Evolutionary conservation across 2,888 invertebrate species (phyloP).

Genomic region (Fragum whitleyi): DNA sequence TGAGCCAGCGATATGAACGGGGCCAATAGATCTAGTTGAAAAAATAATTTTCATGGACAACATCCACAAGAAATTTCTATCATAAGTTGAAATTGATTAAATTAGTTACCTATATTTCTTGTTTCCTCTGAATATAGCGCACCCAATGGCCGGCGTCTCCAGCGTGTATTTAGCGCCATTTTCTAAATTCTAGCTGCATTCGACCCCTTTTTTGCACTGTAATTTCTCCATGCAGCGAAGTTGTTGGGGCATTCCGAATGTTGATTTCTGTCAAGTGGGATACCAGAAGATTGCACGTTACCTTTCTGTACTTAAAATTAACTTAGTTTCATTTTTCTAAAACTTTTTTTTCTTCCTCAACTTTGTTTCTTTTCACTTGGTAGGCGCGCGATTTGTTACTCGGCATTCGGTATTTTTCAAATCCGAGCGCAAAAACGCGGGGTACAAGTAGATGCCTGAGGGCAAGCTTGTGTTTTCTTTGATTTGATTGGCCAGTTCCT

Average conservation of each 20-base stretch:
- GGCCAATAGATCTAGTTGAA: no score
- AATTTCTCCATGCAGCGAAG: background rate
- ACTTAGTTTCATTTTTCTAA: background rate
- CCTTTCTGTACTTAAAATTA: background rate
- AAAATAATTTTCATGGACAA: no score
- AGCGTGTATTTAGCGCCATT: constrained; percentile 43
- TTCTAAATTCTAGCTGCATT: background rate
- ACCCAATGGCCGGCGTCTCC: constrained; percentile 33
- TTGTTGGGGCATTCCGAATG: background rate
- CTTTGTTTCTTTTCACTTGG: background rate
- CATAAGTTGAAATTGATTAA: no score
- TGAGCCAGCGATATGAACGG: no score
- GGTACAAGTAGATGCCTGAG: background rate
- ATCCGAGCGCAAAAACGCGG: background rate
- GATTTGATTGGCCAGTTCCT: background rate
- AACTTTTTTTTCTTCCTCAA: background rate
- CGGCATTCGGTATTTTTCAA: background rate
- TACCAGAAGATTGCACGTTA: background rate
- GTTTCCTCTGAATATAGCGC: constrained; percentile 37
- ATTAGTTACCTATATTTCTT: constrained; percentile 41
- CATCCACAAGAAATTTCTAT: no score
- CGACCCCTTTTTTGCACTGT: background rate
- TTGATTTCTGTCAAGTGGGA: background rate
- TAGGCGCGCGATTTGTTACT: constrained; percentile 12
- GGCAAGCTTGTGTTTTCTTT: constrained; percentile 28